A percentile compares a stretch with the other conserved stretches of the same genome.
Evolutionary conservation across 35 echinoderm and acorn worm species (phyloP).

Genomic region (Acanthaster planci): DNA sequence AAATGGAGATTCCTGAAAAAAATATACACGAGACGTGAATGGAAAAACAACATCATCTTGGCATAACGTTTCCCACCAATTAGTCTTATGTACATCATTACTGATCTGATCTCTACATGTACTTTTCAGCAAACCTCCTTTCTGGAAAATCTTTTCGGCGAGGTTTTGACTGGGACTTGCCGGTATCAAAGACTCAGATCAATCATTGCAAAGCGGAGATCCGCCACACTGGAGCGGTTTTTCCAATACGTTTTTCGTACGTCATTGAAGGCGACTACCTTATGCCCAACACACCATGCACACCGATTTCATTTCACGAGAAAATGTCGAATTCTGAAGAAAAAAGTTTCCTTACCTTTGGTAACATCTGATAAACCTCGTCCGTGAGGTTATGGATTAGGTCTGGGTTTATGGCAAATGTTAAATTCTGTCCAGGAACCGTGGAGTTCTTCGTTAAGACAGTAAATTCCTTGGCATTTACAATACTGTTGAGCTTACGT

Average conservation of each 20-base stretch:
- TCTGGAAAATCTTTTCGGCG: background rate
- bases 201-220: no score
- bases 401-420: background rate
- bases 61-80: background rate
- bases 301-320: no score
- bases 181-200: no score
- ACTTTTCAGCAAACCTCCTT: background rate
- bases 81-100: background rate
- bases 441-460: background rate
- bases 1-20: constrained; percentile 49
- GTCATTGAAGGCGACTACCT: no score
- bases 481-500: background rate
- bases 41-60: background rate
- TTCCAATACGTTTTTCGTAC: background rate
- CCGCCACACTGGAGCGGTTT: background rate
- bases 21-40: background rate
- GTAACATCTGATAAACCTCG: background rate
- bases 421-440: background rate
- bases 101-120: background rate
- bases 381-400: background rate
- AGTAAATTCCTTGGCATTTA: background rate
- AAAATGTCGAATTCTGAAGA: background rate
- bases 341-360: background rate
- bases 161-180: background rate
- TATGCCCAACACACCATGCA: no score